Percentiles rank a stretch among this genome's conserved stretches.
Evolutionary conservation across 2,797 vertebrate species (phyloP).

Genomic region (Gymnodraco acuticeps): DNA sequence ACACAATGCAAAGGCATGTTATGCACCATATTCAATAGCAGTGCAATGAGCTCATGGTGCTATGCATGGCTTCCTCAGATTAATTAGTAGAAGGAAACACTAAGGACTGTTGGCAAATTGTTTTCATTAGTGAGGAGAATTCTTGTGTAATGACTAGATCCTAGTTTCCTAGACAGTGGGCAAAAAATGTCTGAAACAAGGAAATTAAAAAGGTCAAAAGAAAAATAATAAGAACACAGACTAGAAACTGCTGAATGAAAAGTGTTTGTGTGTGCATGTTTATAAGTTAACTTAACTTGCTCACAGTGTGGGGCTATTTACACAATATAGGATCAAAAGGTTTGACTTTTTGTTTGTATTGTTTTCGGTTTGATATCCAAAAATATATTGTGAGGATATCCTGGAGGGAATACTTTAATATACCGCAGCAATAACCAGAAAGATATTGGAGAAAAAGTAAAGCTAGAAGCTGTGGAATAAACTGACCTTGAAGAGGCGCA

Average conservation of each 20-base stretch:
- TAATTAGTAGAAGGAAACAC: constrained; percentile 66
- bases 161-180: constrained; percentile 47
- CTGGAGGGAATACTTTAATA: not conserved
- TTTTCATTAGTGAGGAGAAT: constrained; percentile 67
- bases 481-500: constrained; percentile 96
- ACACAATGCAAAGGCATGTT: constrained; percentile 30
- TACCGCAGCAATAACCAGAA: constrained; percentile 10
- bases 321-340: not conserved
- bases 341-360: not conserved
- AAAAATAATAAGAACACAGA: constrained; percentile 5
- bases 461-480: constrained; percentile 8
- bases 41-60: constrained; percentile 29
- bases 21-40: constrained; percentile 24
- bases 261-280: constrained; percentile 5
- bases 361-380: not conserved
- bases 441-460: constrained; percentile 10
- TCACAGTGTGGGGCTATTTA: not conserved
- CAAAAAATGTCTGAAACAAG: constrained; percentile 28
- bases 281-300: not conserved
- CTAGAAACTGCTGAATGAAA: not conserved
- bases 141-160: constrained; percentile 51
- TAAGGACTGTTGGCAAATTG: constrained; percentile 63
- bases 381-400: not conserved
- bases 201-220: constrained; percentile 17
- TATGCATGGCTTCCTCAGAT: constrained; percentile 68